phyloP scores from a whole-genome alignment of 2,888 invertebrate genomes.

The Rotaria socialis region DNA sequence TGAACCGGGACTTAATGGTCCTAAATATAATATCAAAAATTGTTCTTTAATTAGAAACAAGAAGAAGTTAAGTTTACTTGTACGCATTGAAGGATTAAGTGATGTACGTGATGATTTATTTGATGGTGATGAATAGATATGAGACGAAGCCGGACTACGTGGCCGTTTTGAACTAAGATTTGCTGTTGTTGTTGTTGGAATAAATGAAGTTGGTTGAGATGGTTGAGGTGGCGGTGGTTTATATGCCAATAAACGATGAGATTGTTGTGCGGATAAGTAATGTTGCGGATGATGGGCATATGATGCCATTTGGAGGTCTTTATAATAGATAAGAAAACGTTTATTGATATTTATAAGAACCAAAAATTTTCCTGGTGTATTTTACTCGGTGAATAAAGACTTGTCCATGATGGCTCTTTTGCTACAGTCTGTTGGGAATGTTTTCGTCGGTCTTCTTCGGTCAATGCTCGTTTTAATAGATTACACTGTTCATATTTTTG shows the following conservation, averaged over 20 bases:
- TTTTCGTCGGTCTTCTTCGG: slow-evolving; percentile 31
- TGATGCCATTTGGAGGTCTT: not conserved
- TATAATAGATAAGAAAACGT: not conserved
- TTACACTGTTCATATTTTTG: slow-evolving; percentile 23
- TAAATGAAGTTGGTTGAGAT: not conserved
- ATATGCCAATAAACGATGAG: slow-evolving; percentile 28
- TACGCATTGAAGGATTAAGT: not conserved
- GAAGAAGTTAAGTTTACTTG: not conserved
- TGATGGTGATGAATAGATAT: slow-evolving; percentile 15
- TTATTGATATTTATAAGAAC: not conserved
- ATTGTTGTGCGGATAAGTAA: not conserved
- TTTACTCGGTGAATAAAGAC: slow-evolving; percentile 30
- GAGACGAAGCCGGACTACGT: not conserved
- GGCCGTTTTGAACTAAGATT: not conserved
- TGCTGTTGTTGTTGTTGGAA: not conserved
- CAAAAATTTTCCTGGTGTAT: not conserved
- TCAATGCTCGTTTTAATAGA: not conserved
- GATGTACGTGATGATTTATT: not conserved
- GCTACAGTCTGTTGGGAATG: slow-evolving; percentile 8
- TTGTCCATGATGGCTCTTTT: slow-evolving; percentile 31
- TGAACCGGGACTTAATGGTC: not conserved
- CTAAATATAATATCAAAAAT: no score
- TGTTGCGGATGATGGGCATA: slow-evolving; percentile 17
- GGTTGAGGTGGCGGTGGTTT: slow-evolving; percentile 20
- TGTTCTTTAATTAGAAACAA: no score